Conservation (phyloP, 2,888 invertebrate species). For the Torymus aiolomorphi region DNA sequence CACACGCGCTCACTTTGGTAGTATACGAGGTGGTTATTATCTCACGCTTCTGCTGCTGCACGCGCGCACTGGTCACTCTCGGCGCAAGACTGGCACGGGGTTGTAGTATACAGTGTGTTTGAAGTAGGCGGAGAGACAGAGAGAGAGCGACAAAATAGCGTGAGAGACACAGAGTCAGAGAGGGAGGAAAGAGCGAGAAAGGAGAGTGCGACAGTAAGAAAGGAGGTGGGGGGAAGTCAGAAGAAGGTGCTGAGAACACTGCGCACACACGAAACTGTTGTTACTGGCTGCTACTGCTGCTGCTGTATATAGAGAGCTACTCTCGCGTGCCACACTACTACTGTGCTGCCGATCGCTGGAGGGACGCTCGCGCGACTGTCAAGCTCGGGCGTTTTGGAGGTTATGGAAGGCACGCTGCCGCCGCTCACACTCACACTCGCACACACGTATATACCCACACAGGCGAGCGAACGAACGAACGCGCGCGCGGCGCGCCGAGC, state of each 20-base stretch:
- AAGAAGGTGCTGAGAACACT: not conserved
- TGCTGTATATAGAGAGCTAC: too few species aligned
- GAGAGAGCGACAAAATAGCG: too few species aligned
- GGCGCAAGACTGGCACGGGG: not conserved
- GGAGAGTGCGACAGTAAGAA: not conserved
- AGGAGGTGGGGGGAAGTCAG: not conserved
- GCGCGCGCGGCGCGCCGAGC: slow-evolving; percentile 36
- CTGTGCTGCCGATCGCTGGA: slow-evolving; percentile 52
- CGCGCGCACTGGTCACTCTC: too few species aligned
- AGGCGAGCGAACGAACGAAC: slow-evolving; percentile 44
- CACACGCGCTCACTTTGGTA: not conserved
- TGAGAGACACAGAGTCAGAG: not conserved
- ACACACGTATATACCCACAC: too few species aligned
- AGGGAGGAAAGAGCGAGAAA: not conserved
- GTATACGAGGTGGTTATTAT: not conserved
- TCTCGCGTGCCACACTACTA: too few species aligned
- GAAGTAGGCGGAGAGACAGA: not conserved
- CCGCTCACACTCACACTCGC: slow-evolving; percentile 4
- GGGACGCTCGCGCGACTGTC: slow-evolving; percentile 62
- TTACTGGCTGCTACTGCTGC: too few species aligned
- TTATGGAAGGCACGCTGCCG: slow-evolving; percentile 64
- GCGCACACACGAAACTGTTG: not conserved
- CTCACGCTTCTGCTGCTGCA: too few species aligned
- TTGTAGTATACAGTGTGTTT: not conserved
- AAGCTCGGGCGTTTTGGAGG: slow-evolving; percentile 65